Conservation (phyloP, 1,140 invertebrate genomes). For the Nephotettix cincticeps region DNA sequence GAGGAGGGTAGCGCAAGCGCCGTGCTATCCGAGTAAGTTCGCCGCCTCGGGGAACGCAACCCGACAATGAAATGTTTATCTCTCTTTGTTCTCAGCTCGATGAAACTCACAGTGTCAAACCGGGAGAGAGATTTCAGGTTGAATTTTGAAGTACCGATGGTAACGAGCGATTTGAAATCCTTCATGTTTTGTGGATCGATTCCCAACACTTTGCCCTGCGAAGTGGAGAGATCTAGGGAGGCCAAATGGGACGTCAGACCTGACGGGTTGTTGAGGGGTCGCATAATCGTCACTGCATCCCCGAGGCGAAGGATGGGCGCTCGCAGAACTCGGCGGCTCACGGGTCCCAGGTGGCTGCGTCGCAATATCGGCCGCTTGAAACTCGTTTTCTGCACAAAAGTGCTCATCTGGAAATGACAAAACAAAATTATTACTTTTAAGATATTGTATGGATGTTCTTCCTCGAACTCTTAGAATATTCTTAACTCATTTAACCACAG, state of each 20-base stretch:
- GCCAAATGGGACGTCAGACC: neutral
- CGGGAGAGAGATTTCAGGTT: neutral
- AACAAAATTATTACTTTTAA: too few species aligned
- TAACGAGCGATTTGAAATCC: neutral
- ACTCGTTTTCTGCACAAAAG: slow-evolving; percentile 10
- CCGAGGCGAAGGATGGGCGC: slow-evolving; percentile 31
- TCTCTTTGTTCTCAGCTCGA: slow-evolving; percentile 3
- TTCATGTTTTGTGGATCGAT: neutral
- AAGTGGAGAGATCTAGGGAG: neutral
- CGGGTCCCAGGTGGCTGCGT: slow-evolving; percentile 27
- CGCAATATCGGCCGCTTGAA: slow-evolving; percentile 29
- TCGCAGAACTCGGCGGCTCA: slow-evolving; percentile 16
- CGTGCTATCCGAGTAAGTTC: neutral
- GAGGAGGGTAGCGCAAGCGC: neutral
- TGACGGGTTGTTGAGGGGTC: neutral
- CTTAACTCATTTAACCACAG: too few species aligned
- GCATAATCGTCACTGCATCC: neutral
- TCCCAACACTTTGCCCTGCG: slow-evolving; percentile 15
- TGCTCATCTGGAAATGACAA: slow-evolving; percentile 12
- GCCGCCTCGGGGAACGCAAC: neutral
- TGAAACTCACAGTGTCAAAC: neutral
- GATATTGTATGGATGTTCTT: too few species aligned
- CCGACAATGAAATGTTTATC: neutral
- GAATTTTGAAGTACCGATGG: neutral
- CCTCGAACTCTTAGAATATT: too few species aligned